A percentile compares a stretch with the other conserved stretches of the same genome.
Conservation (phyloP, 2,888 invertebrate species). For the Miltochrista miniata region DNA sequence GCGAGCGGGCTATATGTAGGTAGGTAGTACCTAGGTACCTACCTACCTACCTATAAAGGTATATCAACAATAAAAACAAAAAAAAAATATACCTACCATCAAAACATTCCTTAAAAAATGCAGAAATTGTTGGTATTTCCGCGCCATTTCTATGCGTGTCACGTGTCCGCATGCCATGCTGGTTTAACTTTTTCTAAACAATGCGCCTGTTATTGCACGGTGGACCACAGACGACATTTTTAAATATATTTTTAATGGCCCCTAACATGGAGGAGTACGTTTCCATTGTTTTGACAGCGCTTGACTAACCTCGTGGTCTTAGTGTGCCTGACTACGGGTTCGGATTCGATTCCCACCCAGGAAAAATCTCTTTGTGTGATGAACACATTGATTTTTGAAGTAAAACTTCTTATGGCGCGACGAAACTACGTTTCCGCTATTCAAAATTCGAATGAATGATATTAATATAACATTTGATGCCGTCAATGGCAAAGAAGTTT, state of each 20-base stretch:
- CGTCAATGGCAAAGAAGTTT: too few relatives aligned
- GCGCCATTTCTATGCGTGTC: conserved; percentile 25
- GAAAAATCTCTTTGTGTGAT: too few relatives aligned
- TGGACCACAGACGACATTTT: conserved; percentile 36
- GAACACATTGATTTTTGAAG: too few relatives aligned
- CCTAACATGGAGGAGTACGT: conserved; percentile 10
- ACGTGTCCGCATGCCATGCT: conserved; percentile 25
- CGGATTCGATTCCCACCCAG: too few relatives aligned
- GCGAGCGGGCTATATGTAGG: too few relatives aligned
- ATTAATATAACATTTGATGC: too few relatives aligned
- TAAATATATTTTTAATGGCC: conserved; percentile 39
- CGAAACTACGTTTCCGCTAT: too few relatives aligned
- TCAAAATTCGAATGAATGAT: too few relatives aligned
- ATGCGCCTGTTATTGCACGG: conserved; percentile 32
- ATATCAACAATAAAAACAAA: conserved; percentile 6
- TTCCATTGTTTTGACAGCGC: conserved; percentile 25
- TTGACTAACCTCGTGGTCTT: too few relatives aligned
- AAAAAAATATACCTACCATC: not conserved
- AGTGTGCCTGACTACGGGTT: too few relatives aligned
- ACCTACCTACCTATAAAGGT: not conserved
- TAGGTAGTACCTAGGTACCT: too few relatives aligned
- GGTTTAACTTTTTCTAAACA: conserved; percentile 42
- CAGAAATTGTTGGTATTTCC: conserved; percentile 16
- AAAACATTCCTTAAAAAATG: conserved; percentile 19
- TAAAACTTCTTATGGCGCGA: too few relatives aligned